phyloP scores from a whole-genome alignment of 2,888 invertebrate species.

The Diadromus collaris region DNA sequence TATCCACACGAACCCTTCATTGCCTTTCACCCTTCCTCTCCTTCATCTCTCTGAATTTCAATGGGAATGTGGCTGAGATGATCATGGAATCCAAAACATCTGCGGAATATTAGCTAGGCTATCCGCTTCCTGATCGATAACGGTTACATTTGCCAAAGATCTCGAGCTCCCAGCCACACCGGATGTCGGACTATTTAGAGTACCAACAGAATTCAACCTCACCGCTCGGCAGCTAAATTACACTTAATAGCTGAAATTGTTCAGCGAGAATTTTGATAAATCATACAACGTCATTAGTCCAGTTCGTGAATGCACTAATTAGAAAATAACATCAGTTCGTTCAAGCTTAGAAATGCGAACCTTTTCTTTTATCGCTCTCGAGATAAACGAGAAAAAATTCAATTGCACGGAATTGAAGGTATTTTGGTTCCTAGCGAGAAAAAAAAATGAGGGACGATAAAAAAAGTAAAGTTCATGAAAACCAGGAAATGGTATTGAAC shows the following conservation, averaged over 20 bases:
- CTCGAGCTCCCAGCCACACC: conserved; percentile 5
- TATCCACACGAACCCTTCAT: conserved; percentile 22
- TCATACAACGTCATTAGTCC: background rate
- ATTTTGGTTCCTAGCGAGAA: background rate
- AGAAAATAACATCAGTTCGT: background rate
- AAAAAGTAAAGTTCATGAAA: too few relatives aligned
- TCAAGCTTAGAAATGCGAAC: background rate
- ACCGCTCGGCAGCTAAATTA: background rate
- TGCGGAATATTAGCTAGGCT: conserved; percentile 4
- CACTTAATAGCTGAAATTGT: conserved; percentile 6
- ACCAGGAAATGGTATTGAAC: too few relatives aligned
- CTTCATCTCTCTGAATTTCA: conserved; percentile 4
- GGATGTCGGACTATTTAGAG: conserved; percentile 14
- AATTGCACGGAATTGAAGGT: background rate
- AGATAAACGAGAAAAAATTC: background rate
- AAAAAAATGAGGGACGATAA: background rate
- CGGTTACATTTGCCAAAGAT: conserved; percentile 24
- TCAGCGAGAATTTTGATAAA: background rate
- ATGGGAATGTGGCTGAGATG: conserved; percentile 19
- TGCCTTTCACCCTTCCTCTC: conserved; percentile 12
- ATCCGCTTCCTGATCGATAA: conserved; percentile 5
- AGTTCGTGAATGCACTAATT: background rate
- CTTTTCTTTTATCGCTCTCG: background rate
- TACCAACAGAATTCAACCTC: conserved; percentile 12
- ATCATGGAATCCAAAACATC: conserved; percentile 38